Evolutionary conservation across 1,140 invertebrate genomes (phyloP), one percentile per base, ranked within the genome.

Genomic region (Brachionus asplanchnoidis): DNA sequence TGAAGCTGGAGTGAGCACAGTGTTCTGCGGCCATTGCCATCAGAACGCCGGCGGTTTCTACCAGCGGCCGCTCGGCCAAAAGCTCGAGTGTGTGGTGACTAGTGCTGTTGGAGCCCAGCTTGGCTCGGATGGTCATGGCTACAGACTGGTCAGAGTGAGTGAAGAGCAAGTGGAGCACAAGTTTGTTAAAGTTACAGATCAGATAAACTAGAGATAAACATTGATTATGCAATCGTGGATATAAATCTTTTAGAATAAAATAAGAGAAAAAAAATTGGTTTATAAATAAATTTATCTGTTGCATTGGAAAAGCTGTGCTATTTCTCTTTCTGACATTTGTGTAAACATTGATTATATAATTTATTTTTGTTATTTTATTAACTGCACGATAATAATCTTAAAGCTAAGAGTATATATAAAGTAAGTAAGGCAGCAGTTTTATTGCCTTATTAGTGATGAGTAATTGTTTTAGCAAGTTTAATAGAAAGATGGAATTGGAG

Each of bases 21-120:
- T 92, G 40, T 92, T 92, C 88, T 91, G 90, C 87, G 92, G 92
- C 2, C 92, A 92, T 88, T 91, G 90, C 86, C 92, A 92, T 87
- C 86, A 88, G n/a, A 92, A 92, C 86, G 89, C 26, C 91, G 91
- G 12, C 26, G 84, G 84, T 0, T 87, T 85, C 12, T 90, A 90
- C 86, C 89, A 90, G 70, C 86, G 88, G 56, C n/a, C n/a, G n/a
- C 42, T 17, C n/a, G 68, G 68, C 14, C 9, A 40, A 42, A n/a
- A 17, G 17, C 84, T 92, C 83, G 89, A 91, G 86, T 85, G 90
- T 36, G 88, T 92, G 5, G 89, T 91, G 0, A 92, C 92, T 5
- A 89, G 90, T 17, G 92, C 92, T 9, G 88, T 92, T 78, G 92
- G 92, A 14, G 88, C 86, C 20, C 91, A 91, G 86, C 53, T 91